Evolutionary conservation across 2,888 invertebrate genomes (phyloP).

Genomic region (Caprella mutica): DNA sequence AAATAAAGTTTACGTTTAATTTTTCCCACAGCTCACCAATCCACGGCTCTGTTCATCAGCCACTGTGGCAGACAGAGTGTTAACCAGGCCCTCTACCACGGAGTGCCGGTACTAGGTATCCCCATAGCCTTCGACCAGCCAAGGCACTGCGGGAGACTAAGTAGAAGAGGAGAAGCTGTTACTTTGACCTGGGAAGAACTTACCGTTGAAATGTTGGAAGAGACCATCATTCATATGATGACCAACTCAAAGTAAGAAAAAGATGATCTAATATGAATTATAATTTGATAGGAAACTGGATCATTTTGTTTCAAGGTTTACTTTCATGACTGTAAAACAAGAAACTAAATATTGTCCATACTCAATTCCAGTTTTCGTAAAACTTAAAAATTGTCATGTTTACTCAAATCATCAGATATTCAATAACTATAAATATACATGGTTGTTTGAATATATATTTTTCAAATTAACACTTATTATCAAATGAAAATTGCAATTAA

Average conservation of each 20-base stretch:
- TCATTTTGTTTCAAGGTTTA: no score
- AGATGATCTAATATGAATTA: no score
- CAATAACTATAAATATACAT: no score
- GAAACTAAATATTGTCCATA: no score
- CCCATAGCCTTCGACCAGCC: constrained; percentile 29
- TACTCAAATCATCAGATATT: no score
- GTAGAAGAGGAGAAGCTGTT: constrained; percentile 16
- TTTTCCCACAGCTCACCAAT: background rate
- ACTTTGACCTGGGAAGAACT: constrained; percentile 22
- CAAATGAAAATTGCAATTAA: no score
- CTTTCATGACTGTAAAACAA: no score
- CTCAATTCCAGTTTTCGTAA: no score
- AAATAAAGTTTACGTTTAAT: background rate
- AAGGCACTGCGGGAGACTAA: constrained; percentile 15
- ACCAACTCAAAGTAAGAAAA: constrained; percentile 10
- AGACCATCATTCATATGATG: constrained; percentile 4
- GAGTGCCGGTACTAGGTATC: constrained; percentile 28
- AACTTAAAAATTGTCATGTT: no score
- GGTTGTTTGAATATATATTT: no score
- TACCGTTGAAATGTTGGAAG: constrained; percentile 5
- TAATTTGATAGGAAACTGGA: no score
- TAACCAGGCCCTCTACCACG: constrained; percentile 34
- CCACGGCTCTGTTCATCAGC: constrained; percentile 29
- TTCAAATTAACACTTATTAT: no score
- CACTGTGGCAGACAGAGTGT: constrained; percentile 31